Evolutionary conservation across 2,888 invertebrate genomes (phyloP).

Genomic region (Galeopsomyia nigrocyanea): DNA sequence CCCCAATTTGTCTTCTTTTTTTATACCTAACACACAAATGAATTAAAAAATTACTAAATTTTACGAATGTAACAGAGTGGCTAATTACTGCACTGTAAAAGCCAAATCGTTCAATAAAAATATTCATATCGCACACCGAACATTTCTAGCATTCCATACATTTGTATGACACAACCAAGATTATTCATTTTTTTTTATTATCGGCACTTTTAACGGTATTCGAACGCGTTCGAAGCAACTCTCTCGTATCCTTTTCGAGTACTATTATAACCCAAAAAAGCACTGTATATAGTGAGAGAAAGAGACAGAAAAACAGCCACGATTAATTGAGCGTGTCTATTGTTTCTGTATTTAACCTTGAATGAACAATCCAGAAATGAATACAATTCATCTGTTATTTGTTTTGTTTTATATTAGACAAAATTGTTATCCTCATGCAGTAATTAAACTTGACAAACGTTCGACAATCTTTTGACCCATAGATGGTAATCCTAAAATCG

Average conservation of each 20-base stretch:
- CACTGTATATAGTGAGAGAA: neutral
- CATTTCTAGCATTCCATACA: slow-evolving; percentile 30
- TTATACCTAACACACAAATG: neutral
- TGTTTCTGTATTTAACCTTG: neutral
- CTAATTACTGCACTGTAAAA: slow-evolving; percentile 9
- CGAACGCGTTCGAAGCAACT: slow-evolving; percentile 39
- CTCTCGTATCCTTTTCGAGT: slow-evolving; percentile 25
- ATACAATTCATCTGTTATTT: slow-evolving; percentile 11
- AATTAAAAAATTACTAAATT: slow-evolving; percentile 36
- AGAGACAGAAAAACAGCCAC: slow-evolving; percentile 19
- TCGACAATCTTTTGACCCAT: slow-evolving; percentile 13
- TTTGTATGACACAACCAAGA: slow-evolving; percentile 36
- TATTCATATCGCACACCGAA: slow-evolving; percentile 30
- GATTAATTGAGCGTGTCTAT: neutral
- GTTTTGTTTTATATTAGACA: neutral
- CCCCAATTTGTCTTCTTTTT: neutral
- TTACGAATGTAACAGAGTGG: slow-evolving; percentile 17
- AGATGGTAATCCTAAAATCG: slow-evolving; percentile 9
- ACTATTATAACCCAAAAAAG: slow-evolving; percentile 5
- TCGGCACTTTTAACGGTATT: slow-evolving; percentile 42
- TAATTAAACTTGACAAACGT: neutral
- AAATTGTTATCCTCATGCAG: slow-evolving; percentile 23
- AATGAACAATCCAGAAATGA: slow-evolving; percentile 22
- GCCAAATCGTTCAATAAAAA: slow-evolving; percentile 10
- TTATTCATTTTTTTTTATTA: slow-evolving; percentile 34